Conservation (phyloP, 2,797 vertebrate species). For the Ctenochaetus hawaiiensis region DNA sequence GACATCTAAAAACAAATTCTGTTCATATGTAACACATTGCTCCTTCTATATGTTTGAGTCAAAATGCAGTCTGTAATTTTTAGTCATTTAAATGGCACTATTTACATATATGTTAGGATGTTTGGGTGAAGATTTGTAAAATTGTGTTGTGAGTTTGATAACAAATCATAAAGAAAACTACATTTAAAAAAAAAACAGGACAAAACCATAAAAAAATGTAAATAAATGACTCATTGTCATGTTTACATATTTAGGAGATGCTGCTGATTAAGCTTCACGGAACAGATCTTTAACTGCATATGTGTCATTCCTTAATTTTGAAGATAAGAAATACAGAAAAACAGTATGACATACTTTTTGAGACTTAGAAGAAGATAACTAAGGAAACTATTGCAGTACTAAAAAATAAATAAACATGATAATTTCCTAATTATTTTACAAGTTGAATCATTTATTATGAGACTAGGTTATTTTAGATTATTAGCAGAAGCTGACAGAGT, state of each 20-base stretch:
- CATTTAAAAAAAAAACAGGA: not conserved
- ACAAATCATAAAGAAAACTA: not conserved
- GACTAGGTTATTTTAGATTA: not conserved
- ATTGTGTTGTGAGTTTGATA: no score
- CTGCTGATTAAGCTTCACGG: not conserved
- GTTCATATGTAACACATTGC: no score
- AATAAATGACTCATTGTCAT: not conserved
- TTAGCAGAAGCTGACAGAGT: not conserved
- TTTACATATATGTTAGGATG: no score
- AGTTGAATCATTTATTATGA: not conserved
- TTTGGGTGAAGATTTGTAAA: no score
- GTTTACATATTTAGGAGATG: conserved; percentile 1
- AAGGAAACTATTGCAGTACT: not conserved
- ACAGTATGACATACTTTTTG: not conserved
- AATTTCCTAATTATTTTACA: conserved; percentile 1
- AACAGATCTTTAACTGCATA: not conserved
- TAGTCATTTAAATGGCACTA: no score
- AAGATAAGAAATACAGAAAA: not conserved
- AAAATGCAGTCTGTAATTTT: no score
- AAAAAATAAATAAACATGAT: conserved; percentile 8
- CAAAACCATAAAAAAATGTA: not conserved
- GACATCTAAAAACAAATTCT: no score
- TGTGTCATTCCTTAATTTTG: not conserved
- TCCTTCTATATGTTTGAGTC: no score
- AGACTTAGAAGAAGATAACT: not conserved